phyloP scores from a whole-genome alignment of 2,797 vertebrate species.

The Sphenodon punctatus region DNA sequence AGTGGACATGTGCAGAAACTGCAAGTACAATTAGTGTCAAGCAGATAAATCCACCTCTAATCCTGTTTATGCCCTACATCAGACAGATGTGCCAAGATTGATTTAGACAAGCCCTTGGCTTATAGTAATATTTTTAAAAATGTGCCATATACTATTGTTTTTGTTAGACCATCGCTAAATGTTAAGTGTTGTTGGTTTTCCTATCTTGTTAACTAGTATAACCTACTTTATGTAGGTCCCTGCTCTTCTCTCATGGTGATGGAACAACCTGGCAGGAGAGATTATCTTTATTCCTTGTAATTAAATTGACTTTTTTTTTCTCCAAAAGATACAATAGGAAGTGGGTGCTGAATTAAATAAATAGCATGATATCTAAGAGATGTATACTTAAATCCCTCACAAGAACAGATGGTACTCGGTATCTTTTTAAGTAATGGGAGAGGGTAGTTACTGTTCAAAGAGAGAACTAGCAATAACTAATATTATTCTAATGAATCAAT shows the following conservation, averaged over 20 bases:
- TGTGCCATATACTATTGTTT: constrained; percentile 69
- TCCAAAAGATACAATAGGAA: constrained; percentile 78
- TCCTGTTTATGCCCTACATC: constrained; percentile 89
- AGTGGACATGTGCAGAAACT: constrained; percentile 86
- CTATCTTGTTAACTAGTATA: constrained; percentile 51
- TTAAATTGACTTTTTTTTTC: constrained; percentile 81
- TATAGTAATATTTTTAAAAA: constrained; percentile 83
- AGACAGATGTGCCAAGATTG: constrained; percentile 91
- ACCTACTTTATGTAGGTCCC: constrained; percentile 71
- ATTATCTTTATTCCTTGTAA: constrained; percentile 85
- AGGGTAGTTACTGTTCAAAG: constrained; percentile 86
- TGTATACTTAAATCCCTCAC: constrained; percentile 78
- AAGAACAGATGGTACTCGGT: constrained; percentile 86
- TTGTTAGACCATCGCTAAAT: constrained; percentile 74
- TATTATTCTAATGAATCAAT: constrained; percentile 71
- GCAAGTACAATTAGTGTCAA: constrained; percentile 89
- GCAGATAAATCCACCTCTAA: constrained; percentile 90
- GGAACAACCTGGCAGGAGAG: constrained; percentile 75
- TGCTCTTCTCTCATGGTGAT: constrained; percentile 67
- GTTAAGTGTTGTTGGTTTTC: constrained; percentile 67
- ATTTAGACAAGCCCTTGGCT: constrained; percentile 85
- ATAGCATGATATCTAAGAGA: constrained; percentile 83
- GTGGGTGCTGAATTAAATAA: constrained; percentile 83
- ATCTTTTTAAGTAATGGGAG: constrained; percentile 85
- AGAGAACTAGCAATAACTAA: constrained; percentile 75